These are phyloP conservation scores for Macrobrachium nipponense DNA, from an alignment of 1,140 invertebrate species.

Conservation along the genomic window DNA sequence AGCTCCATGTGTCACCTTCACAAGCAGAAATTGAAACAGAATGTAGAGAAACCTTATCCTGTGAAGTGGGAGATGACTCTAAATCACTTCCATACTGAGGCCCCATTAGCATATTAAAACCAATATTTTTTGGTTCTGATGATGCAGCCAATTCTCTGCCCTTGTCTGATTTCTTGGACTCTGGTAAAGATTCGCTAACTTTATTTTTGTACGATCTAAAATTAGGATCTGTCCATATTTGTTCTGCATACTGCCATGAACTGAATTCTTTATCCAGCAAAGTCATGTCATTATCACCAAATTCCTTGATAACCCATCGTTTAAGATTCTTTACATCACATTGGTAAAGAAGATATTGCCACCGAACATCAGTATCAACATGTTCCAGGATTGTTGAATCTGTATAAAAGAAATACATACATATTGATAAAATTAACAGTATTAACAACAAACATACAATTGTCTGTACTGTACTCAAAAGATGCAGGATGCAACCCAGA, in stretches of 20 bases:
- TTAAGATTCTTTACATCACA: slow-evolving; percentile 36
- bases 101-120: slow-evolving; percentile 28
- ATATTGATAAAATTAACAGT: slow-evolving; percentile 1
- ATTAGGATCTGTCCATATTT: slow-evolving; percentile 28
- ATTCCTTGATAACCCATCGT: slow-evolving; percentile 39
- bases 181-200: not conserved
- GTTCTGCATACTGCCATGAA: not conserved
- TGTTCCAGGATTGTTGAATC: slow-evolving; percentile 32
- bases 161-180: not conserved
- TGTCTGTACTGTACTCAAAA: not conserved
- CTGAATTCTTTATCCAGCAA: not conserved
- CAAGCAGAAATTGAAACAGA: slow-evolving; percentile 21
- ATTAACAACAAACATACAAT: not conserved
- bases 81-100: slow-evolving; percentile 47
- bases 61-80: slow-evolving; percentile 31
- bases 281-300: slow-evolving; percentile 13
- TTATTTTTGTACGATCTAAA: not conserved
- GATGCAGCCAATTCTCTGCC: not conserved
- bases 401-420: not conserved
- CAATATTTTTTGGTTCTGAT: slow-evolving; percentile 13
- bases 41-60: slow-evolving; percentile 34
- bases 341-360: slow-evolving; percentile 51
- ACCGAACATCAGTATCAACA: slow-evolving; percentile 35
- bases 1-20: slow-evolving; percentile 37
- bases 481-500: too few species aligned